These are phyloP conservation scores for Gymnoscopelus braueri DNA, from an alignment of 2,797 vertebrate species.

Conservation along the genomic window DNA sequence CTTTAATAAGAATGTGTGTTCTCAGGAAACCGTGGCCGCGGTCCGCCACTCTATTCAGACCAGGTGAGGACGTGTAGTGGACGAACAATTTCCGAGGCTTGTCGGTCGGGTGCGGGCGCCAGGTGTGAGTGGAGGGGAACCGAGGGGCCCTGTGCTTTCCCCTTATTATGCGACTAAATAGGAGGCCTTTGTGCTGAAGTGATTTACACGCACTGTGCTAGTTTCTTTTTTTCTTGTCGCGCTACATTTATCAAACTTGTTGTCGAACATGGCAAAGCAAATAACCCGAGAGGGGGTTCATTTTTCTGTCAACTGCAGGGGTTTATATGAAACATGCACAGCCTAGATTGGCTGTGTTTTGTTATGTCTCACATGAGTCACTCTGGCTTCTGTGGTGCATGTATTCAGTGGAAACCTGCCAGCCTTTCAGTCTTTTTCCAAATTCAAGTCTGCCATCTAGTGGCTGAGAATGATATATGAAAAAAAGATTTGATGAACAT, in stretches of 20 bases:
- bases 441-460: slow-evolving; percentile 84
- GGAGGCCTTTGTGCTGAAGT: slow-evolving; percentile 56
- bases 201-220: slow-evolving; percentile 30
- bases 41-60: slow-evolving; percentile 67
- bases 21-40: slow-evolving; percentile 72
- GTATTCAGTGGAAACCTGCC: slow-evolving; percentile 39
- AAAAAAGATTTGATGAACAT: background rate
- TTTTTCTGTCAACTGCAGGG: slow-evolving; percentile 21
- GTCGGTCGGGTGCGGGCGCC: slow-evolving; percentile 54
- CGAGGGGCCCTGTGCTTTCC: slow-evolving; percentile 52
- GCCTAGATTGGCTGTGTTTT: slow-evolving; percentile 40
- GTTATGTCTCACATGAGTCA: slow-evolving; percentile 31
- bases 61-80: slow-evolving; percentile 78
- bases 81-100: slow-evolving; percentile 73
- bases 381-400: slow-evolving; percentile 52
- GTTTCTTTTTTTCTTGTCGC: slow-evolving; percentile 33
- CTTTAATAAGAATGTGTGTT: slow-evolving; percentile 78
- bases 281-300: slow-evolving; percentile 29
- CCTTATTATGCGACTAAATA: slow-evolving; percentile 55
- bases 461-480: slow-evolving; percentile 52
- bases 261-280: slow-evolving; percentile 37
- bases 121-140: slow-evolving; percentile 52
- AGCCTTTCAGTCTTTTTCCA: slow-evolving; percentile 52
- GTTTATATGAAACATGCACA: slow-evolving; percentile 52
- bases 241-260: slow-evolving; percentile 46